Evolutionary conservation across 1,140 invertebrate species (phyloP).

Genomic region (Gryllus bimaculatus): DNA sequence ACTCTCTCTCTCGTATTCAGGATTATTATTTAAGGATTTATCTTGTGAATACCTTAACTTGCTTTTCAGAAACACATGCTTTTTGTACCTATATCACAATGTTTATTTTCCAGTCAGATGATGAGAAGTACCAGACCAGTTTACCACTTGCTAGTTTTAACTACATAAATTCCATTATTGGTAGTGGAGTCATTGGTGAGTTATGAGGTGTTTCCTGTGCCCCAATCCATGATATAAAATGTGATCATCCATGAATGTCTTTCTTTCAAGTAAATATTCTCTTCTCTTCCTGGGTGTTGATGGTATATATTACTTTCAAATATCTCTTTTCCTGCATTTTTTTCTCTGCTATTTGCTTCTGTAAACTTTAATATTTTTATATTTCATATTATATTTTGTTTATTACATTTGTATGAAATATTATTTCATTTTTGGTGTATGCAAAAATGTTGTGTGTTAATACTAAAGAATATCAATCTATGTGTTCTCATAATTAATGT

Average conservation of each 20-base stretch:
- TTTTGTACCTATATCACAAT: not conserved
- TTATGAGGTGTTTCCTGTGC: conserved; percentile 6
- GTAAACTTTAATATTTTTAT: not conserved
- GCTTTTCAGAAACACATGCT: not conserved
- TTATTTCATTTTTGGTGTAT: not conserved
- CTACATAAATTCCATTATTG: conserved; percentile 89
- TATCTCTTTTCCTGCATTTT: not conserved
- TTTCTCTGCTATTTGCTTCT: not conserved
- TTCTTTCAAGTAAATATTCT: not conserved
- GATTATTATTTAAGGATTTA: not conserved
- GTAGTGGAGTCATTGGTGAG: conserved; percentile 80
- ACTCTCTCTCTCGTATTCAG: no score
- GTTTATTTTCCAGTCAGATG: conserved; percentile 36
- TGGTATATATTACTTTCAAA: not conserved
- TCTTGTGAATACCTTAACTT: not conserved
- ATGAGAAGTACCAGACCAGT: conserved; percentile 43
- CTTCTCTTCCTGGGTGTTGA: conserved; percentile 1
- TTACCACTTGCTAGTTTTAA: conserved; percentile 79
- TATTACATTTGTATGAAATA: not conserved
- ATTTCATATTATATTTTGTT: no score
- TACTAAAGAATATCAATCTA: not conserved
- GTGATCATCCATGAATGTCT: not conserved
- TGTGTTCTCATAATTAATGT: not conserved
- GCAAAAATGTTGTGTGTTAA: not conserved
- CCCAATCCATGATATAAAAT: not conserved